phyloP scores from a whole-genome alignment of 2,888 invertebrate genomes.

The Heliconius charithonia region DNA sequence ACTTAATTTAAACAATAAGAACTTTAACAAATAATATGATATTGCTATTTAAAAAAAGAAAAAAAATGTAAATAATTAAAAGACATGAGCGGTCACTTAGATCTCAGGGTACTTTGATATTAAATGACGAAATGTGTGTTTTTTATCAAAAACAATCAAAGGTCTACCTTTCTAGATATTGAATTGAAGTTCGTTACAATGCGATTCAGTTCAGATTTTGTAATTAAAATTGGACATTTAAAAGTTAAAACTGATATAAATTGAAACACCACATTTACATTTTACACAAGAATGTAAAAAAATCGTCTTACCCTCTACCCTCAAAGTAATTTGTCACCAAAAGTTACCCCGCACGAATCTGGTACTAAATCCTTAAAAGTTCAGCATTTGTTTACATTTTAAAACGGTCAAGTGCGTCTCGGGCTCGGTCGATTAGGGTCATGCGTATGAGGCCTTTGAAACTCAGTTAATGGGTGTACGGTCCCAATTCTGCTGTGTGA shows the following conservation, averaged over 20 bases:
- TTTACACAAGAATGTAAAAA: not conserved
- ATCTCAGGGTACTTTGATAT: too few relatives aligned
- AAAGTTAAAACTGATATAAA: not conserved
- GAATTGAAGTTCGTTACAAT: too few relatives aligned
- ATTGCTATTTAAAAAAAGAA: too few relatives aligned
- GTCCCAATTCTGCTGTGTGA: constrained; percentile 25
- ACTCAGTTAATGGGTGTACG: constrained; percentile 40
- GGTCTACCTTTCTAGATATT: too few relatives aligned
- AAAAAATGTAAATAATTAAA: too few relatives aligned
- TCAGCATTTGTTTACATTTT: constrained; percentile 43
- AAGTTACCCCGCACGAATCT: constrained; percentile 19
- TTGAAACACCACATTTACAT: not conserved
- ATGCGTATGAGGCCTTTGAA: constrained; percentile 40
- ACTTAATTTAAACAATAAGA: too few relatives aligned
- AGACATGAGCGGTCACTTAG: too few relatives aligned
- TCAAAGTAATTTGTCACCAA: constrained; percentile 4
- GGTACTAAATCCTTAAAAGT: constrained; percentile 30
- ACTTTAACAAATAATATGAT: too few relatives aligned
- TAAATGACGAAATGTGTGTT: too few relatives aligned
- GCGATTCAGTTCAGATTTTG: too few relatives aligned
- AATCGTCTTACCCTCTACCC: not conserved
- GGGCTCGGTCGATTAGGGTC: constrained; percentile 44
- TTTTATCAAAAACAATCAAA: too few relatives aligned
- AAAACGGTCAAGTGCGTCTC: constrained; percentile 45
- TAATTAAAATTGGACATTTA: too few relatives aligned